Conservation (phyloP, 2,888 invertebrate genomes). For the Cephus sareptanus region DNA sequence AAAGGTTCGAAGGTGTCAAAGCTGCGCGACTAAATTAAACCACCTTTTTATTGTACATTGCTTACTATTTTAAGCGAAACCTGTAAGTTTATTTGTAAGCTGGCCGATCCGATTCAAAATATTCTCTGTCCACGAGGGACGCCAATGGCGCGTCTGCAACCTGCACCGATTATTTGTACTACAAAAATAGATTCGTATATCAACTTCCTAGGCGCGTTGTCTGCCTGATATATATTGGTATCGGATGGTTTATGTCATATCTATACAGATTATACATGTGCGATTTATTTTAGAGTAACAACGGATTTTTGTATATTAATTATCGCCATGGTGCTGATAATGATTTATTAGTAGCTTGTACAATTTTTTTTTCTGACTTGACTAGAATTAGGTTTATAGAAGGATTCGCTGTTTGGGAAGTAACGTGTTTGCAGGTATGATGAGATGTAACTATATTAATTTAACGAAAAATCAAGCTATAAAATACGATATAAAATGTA, state of each 20-base stretch:
- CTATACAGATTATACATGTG: conserved; percentile 29
- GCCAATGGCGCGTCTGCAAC: conserved; percentile 19
- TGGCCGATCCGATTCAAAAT: background rate
- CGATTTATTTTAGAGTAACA: background rate
- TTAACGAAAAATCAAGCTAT: background rate
- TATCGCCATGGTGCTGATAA: background rate
- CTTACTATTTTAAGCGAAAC: background rate
- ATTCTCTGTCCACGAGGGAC: background rate
- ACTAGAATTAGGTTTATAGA: background rate
- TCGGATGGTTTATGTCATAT: conserved; percentile 37
- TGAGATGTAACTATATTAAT: background rate
- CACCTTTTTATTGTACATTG: background rate
- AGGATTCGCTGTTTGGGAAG: background rate
- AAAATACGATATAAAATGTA: background rate
- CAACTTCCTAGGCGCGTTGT: conserved; percentile 59
- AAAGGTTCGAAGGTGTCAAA: background rate
- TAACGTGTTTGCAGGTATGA: background rate
- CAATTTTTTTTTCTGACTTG: background rate
- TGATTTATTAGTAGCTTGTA: background rate
- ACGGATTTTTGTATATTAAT: background rate
- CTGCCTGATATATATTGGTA: conserved; percentile 31
- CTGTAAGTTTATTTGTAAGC: background rate
- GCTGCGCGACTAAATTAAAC: background rate
- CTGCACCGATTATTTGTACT: conserved; percentile 52
- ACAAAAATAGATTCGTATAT: conserved; percentile 61